Evolutionary conservation across 1,140 invertebrate genomes (phyloP).

Genomic region (Aphelenchoides fujianensis): DNA sequence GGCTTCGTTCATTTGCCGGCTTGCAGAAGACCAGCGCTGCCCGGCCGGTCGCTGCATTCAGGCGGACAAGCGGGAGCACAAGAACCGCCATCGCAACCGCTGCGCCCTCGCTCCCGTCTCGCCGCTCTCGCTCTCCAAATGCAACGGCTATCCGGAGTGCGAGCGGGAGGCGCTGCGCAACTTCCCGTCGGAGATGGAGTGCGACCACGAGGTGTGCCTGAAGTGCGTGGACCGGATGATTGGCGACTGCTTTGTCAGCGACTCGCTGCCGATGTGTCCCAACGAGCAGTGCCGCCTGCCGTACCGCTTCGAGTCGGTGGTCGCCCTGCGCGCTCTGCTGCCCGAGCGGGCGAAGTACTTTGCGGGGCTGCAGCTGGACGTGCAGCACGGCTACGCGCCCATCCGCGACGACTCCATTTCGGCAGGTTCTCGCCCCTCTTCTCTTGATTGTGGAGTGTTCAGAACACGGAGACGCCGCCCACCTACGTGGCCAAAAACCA

Average conservation of each 20-base stretch:
- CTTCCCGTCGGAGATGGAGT: conserved; percentile 49
- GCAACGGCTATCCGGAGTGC: conserved; percentile 35
- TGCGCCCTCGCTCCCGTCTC: no score
- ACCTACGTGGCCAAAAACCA: conserved; percentile 11
- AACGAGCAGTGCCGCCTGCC: conserved; percentile 42
- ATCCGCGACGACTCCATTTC: conserved; percentile 41
- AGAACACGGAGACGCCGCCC: background rate
- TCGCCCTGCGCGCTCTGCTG: conserved; percentile 44
- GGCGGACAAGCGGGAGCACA: conserved; percentile 21
- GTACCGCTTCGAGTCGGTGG: conserved; percentile 50
- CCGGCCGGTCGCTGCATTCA: conserved; percentile 28
- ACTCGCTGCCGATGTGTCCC: conserved; percentile 41
- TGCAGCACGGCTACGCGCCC: conserved; percentile 43
- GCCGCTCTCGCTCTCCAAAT: conserved; percentile 29
- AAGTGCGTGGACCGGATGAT: conserved; percentile 44
- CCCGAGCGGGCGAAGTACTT: conserved; percentile 45
- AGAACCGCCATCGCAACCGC: background rate
- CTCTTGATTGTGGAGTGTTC: background rate
- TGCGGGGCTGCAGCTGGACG: conserved; percentile 40
- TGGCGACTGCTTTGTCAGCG: conserved; percentile 35
- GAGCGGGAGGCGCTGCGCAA: conserved; percentile 46
- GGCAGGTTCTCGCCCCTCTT: conserved; percentile 18
- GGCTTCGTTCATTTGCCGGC: background rate
- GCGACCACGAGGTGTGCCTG: conserved; percentile 50
- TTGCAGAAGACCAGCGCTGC: conserved; percentile 19